Evolutionary conservation across 2,797 vertebrate species (phyloP).

Genomic region (Pogoniulus pusillus): DNA sequence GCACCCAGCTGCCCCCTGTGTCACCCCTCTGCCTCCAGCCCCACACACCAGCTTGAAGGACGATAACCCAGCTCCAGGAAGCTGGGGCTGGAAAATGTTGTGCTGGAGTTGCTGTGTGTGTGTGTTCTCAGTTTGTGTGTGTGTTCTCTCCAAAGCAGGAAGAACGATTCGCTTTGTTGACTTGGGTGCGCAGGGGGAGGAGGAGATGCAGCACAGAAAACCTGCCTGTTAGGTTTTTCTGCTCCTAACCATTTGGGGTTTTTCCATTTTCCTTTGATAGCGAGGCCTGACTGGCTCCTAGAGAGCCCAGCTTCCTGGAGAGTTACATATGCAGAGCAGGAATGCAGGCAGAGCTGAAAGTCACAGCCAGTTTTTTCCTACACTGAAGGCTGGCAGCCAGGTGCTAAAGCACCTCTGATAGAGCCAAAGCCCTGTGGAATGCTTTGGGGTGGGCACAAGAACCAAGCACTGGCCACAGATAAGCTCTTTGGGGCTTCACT

Average conservation of each 20-base stretch:
- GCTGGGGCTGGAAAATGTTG: not conserved
- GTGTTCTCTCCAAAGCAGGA: not conserved
- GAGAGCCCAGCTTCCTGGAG: not conserved
- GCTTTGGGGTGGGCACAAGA: not conserved
- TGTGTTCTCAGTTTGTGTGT: not conserved
- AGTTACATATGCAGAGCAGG: not conserved
- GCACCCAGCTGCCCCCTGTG: accelerated
- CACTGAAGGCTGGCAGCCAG: not conserved
- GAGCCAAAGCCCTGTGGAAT: not conserved
- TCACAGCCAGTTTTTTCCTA: not conserved
- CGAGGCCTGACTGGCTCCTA: not conserved
- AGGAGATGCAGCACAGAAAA: not conserved
- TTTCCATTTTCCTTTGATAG: not conserved
- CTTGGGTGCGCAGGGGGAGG: not conserved
- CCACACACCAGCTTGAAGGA: accelerated
- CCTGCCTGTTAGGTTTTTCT: not conserved
- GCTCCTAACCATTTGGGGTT: not conserved
- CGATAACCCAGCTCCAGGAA: not conserved
- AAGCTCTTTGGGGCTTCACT: not conserved
- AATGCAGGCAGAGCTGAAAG: not conserved
- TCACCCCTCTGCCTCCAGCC: not conserved
- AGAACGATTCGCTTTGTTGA: not conserved
- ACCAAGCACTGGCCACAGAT: accelerated
- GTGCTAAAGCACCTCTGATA: not conserved
- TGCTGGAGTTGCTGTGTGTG: not conserved